A percentile compares a stretch with the other conserved stretches of the same genome.
Evolutionary conservation across 35 echinoderm and acorn worm species (phyloP).

Genomic region (Diadema setosum): DNA sequence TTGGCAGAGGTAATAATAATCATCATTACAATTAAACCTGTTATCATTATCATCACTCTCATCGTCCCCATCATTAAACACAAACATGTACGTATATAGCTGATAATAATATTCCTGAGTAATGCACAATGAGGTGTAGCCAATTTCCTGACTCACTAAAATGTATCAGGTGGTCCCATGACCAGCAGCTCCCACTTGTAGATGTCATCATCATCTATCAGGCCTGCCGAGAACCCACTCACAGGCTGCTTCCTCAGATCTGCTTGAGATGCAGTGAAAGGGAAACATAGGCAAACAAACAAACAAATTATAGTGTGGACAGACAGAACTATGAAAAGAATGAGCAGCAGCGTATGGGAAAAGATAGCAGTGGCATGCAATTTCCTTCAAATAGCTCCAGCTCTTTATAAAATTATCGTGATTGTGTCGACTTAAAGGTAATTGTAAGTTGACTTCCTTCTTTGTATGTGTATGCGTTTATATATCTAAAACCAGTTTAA

Average conservation of each 20-base stretch:
- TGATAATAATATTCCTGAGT: too few species aligned
- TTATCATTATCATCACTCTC: too few species aligned
- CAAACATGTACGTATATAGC: too few species aligned
- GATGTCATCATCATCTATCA: constrained; percentile 81
- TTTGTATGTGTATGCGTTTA: too few species aligned
- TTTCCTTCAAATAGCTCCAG: neutral
- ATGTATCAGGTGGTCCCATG: constrained; percentile 80
- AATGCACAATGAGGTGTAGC: too few species aligned
- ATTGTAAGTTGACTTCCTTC: neutral
- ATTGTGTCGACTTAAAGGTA: neutral
- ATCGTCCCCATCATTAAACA: too few species aligned
- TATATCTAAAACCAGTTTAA: too few species aligned
- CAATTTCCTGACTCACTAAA: constrained; percentile 96
- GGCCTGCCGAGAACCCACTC: constrained; percentile 90
- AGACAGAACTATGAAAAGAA: neutral
- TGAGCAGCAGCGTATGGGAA: too few species aligned
- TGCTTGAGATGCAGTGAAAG: constrained; percentile 5
- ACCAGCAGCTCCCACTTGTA: constrained; percentile 92
- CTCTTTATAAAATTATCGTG: neutral
- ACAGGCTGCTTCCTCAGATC: constrained; percentile 63
- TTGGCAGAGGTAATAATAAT: too few species aligned
- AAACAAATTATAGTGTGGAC: neutral
- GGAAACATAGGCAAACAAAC: neutral
- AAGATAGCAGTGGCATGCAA: too few species aligned
- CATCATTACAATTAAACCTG: too few species aligned